Conservation (phyloP, 2,113 vertebrate species). For the Cryptotis parvus region DNA sequence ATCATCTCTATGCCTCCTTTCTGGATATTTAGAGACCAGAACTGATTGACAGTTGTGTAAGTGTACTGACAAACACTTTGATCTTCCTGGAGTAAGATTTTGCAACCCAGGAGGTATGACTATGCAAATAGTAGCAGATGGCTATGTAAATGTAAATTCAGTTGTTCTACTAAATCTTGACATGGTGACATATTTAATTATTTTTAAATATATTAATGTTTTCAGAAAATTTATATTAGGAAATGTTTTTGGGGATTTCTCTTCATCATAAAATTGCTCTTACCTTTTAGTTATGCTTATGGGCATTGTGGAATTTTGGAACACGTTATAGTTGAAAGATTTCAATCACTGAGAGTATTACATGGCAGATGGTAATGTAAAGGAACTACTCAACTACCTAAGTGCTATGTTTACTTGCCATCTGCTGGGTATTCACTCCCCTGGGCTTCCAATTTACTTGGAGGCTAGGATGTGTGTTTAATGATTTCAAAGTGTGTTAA, state of each 20-base stretch:
- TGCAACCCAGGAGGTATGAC: conserved; percentile 65
- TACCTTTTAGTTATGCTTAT: conserved; percentile 57
- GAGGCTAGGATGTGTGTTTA: conserved; percentile 14
- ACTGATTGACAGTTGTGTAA: conserved; percentile 70
- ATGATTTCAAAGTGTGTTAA: conserved; percentile 7
- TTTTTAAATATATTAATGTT: conserved; percentile 57
- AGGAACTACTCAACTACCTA: conserved; percentile 71
- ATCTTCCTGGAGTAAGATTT: conserved; percentile 54
- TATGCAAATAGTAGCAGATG: conserved; percentile 77
- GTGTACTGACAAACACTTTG: conserved; percentile 48
- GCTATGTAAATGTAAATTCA: conserved; percentile 69
- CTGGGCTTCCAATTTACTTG: conserved; percentile 54
- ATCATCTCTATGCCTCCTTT: not conserved
- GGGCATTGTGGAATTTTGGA: conserved; percentile 63
- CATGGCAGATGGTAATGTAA: conserved; percentile 79
- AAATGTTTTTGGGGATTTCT: conserved; percentile 24
- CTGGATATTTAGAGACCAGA: conserved; percentile 38
- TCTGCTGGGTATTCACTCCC: conserved; percentile 72
- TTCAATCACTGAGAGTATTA: conserved; percentile 75
- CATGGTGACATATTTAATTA: conserved; percentile 66
- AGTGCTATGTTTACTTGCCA: conserved; percentile 73
- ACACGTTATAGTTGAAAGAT: conserved; percentile 77
- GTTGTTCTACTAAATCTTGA: conserved; percentile 58
- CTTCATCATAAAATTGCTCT: conserved; percentile 45
- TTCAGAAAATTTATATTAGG: conserved; percentile 32